Evolutionary conservation across 2,113 vertebrate genomes (phyloP).

Genomic region (Odontophorus gujanensis): DNA sequence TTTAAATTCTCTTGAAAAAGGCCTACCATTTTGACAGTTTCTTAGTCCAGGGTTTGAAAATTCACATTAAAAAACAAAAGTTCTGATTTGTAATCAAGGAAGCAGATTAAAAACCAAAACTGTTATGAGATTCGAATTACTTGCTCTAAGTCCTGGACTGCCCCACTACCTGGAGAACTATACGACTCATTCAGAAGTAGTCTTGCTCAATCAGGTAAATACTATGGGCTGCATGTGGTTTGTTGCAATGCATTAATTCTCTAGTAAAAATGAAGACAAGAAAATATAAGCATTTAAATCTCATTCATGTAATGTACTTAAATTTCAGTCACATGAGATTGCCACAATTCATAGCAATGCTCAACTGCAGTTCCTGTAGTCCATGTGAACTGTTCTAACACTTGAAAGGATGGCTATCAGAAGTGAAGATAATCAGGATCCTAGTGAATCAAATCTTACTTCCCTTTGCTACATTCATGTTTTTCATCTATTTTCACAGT

Average conservation of each 20-base stretch:
- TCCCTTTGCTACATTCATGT: neutral
- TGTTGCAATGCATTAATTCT: neutral
- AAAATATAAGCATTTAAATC: neutral
- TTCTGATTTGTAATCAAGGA: neutral
- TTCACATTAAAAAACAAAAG: neutral
- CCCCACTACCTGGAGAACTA: neutral
- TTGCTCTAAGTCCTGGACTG: neutral
- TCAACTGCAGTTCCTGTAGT: neutral
- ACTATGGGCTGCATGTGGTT: neutral
- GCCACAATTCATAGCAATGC: neutral
- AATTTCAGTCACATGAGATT: neutral
- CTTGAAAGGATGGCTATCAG: neutral
- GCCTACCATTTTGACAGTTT: neutral
- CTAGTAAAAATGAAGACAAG: neutral
- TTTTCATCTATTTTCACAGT: neutral
- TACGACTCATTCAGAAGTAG: neutral
- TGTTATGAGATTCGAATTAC: neutral
- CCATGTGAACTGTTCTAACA: neutral
- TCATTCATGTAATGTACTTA: slow-evolving; percentile 21
- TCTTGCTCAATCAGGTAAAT: neutral
- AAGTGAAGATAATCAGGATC: neutral
- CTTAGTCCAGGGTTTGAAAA: neutral
- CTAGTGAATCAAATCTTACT: neutral
- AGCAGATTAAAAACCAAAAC: neutral
- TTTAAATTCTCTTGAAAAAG: neutral